Evolutionary conservation across 2,113 vertebrate species (phyloP).

Genomic region (Psophia crepitans): DNA sequence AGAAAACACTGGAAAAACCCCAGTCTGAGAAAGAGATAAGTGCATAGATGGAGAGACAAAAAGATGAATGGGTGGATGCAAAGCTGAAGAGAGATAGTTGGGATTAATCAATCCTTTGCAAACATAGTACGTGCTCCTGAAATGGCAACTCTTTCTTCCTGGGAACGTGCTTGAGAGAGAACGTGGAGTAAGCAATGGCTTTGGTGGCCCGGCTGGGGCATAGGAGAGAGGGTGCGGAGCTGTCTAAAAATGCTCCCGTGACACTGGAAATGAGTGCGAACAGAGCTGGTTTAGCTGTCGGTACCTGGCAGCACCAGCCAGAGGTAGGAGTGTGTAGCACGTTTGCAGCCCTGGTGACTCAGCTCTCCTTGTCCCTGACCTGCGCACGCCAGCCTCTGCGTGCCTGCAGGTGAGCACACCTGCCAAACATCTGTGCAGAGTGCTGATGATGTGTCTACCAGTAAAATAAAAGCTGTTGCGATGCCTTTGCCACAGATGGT

Average conservation of each 20-base stretch:
- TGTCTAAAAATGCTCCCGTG: background rate
- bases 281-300: background rate
- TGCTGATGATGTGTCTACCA: background rate
- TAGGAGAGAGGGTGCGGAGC: background rate
- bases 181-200: background rate
- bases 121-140: background rate
- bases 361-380: background rate
- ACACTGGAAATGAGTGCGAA: background rate
- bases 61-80: background rate
- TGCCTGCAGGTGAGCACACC: background rate
- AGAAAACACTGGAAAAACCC: background rate
- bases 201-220: background rate
- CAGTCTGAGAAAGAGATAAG: background rate
- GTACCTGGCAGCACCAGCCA: background rate
- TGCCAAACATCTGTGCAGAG: background rate
- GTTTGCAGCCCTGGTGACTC: background rate
- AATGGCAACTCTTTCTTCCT: background rate
- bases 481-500: background rate
- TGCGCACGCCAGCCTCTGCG: rapidly evolving
- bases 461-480: background rate
- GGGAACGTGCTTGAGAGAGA: background rate
- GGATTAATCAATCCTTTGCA: background rate
- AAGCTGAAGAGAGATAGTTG: background rate
- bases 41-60: background rate
- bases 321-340: background rate